Percentiles rank a stretch among this genome's conserved stretches.
These are phyloP conservation scores for Macrosoma leucophasiata DNA, from an alignment of 2,888 invertebrate genomes.

Conservation along the genomic window DNA sequence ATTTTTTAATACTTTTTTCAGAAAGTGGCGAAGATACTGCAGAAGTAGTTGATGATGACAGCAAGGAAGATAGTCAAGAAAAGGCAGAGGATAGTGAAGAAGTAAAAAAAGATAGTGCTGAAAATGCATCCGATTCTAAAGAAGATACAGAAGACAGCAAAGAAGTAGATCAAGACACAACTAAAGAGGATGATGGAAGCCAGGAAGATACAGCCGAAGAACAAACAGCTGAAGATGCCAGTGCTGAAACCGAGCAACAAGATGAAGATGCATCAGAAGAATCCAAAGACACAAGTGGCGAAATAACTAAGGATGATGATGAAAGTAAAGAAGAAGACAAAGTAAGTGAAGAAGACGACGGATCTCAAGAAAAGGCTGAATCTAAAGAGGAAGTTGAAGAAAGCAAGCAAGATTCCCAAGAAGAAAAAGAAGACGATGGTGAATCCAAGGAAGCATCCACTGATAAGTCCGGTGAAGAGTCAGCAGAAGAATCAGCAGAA, in stretches of 20 bases:
- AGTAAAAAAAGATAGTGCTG: slow-evolving; percentile 34
- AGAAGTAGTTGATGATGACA: slow-evolving; percentile 31
- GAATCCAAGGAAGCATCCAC: slow-evolving; percentile 36
- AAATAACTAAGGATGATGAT: slow-evolving; percentile 25
- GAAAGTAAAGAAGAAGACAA: slow-evolving; percentile 31
- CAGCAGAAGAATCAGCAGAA: slow-evolving; percentile 40
- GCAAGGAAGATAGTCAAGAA: slow-evolving; percentile 30
- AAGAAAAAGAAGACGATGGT: slow-evolving; percentile 33
- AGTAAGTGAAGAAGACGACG: slow-evolving; percentile 54
- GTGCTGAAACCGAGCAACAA: slow-evolving; percentile 30
- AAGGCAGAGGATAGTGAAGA: slow-evolving; percentile 36
- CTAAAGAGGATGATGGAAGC: slow-evolving; percentile 29
- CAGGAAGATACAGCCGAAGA: slow-evolving; percentile 25
- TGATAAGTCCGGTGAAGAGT: slow-evolving; percentile 36
- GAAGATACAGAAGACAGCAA: slow-evolving; percentile 32
- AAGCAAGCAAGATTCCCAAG: slow-evolving; percentile 33
- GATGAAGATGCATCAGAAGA: slow-evolving; percentile 35
- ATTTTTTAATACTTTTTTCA: slow-evolving; percentile 38
- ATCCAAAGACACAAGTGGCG: slow-evolving; percentile 30
- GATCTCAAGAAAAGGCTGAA: slow-evolving; percentile 63
- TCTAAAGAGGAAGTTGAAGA: slow-evolving; percentile 42
- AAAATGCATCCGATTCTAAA: slow-evolving; percentile 29
- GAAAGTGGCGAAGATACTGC: slow-evolving; percentile 52
- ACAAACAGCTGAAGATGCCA: slow-evolving; percentile 26
- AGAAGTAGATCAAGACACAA: slow-evolving; percentile 36